phyloP scores from a whole-genome alignment of 2,113 vertebrate genomes.

The Sorex araneus region DNA sequence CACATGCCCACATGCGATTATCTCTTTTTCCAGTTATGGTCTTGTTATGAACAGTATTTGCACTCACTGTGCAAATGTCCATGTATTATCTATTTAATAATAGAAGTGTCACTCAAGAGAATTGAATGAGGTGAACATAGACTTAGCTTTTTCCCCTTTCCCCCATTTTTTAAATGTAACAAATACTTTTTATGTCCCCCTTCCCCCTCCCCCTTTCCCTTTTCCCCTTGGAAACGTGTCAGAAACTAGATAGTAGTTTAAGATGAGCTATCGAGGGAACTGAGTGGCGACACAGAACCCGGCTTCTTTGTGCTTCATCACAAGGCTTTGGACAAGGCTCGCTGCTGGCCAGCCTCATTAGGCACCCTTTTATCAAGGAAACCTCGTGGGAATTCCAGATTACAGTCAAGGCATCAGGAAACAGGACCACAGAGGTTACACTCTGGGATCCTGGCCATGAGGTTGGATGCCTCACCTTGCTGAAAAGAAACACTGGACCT shows the following conservation, averaged over 20 bases:
- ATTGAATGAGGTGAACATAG: slow-evolving; percentile 98
- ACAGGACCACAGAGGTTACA: slow-evolving; percentile 95
- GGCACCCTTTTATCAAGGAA: slow-evolving; percentile 85
- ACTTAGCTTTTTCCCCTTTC: slow-evolving; percentile 85
- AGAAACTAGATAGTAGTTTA: slow-evolving; percentile 89
- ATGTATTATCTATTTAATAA: slow-evolving; percentile 87
- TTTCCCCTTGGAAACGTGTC: slow-evolving; percentile 86
- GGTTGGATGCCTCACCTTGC: slow-evolving; percentile 99
- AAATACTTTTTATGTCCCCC: slow-evolving; percentile 88
- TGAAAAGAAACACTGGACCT: slow-evolving; percentile 99
- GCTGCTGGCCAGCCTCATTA: slow-evolving; percentile 85
- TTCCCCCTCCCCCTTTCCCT: slow-evolving; percentile 81
- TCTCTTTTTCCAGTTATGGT: slow-evolving; percentile 86
- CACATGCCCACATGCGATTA: slow-evolving; percentile 27
- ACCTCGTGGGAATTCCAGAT: slow-evolving; percentile 85
- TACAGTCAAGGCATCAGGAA: slow-evolving; percentile 88
- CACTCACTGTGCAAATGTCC: slow-evolving; percentile 84
- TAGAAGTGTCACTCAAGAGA: slow-evolving; percentile 87
- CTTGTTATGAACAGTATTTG: slow-evolving; percentile 87
- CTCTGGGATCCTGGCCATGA: slow-evolving; percentile 99
- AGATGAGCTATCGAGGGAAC: slow-evolving; percentile 95
- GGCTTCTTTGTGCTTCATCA: slow-evolving; percentile 90
- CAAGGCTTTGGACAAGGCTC: slow-evolving; percentile 81
- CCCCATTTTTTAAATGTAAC: slow-evolving; percentile 87
- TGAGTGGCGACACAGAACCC: slow-evolving; percentile 93